A percentile compares a stretch with the other conserved stretches of the same genome.
Conservation (phyloP, 2,888 invertebrate genomes). For the Phaonia tiefii region DNA sequence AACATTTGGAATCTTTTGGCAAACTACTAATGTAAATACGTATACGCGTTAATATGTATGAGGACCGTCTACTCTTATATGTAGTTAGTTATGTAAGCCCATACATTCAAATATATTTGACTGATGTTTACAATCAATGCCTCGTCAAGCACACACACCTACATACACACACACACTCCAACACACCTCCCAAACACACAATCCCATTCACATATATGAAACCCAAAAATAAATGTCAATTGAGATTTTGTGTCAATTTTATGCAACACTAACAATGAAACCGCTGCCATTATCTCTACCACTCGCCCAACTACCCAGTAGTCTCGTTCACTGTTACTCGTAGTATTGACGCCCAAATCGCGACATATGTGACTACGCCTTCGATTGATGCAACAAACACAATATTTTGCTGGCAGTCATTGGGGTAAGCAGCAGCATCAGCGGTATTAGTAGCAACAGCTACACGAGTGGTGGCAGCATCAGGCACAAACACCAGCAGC, state of each 20-base stretch:
- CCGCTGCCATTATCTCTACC: constrained; percentile 37
- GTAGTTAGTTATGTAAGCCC: too few species aligned
- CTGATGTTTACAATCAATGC: neutral
- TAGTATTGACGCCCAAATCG: too few species aligned
- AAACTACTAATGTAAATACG: too few species aligned
- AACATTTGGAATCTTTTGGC: too few species aligned
- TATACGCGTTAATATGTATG: too few species aligned
- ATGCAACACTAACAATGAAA: constrained; percentile 50
- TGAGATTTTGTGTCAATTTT: constrained; percentile 55
- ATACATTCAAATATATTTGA: too few species aligned
- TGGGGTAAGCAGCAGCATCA: constrained; percentile 10
- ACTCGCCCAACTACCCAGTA: constrained; percentile 3
- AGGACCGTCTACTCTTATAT: too few species aligned
- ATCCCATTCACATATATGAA: constrained; percentile 1
- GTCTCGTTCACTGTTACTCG: constrained; percentile 10
- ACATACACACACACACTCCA: constrained; percentile 26
- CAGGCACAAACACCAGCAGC: neutral
- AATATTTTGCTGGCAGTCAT: constrained; percentile 9
- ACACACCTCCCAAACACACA: too few species aligned
- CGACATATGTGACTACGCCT: neutral
- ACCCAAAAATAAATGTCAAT: constrained; percentile 39
- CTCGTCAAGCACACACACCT: neutral
- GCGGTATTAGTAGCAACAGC: constrained; percentile 2
- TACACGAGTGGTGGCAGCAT: neutral
- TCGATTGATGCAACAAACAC: constrained; percentile 6